These are phyloP conservation scores for Eudasyphora cyanicolor DNA, from an alignment of 2,888 invertebrate genomes.

Conservation along the genomic window DNA sequence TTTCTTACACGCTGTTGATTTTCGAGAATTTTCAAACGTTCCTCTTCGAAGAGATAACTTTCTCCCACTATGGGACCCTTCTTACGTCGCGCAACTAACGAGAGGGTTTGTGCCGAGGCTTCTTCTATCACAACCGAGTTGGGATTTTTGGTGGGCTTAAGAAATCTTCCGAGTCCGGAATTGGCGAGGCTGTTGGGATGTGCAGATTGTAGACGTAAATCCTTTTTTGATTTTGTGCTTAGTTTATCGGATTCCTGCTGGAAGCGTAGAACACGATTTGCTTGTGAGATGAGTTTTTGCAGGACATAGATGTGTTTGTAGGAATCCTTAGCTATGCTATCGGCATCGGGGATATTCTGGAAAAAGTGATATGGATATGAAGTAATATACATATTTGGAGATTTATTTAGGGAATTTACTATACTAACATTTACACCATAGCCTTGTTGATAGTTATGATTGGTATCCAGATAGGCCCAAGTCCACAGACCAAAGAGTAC, in stretches of 20 bases:
- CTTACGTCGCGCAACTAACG: slow-evolving; percentile 72
- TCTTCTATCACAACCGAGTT: slow-evolving; percentile 54
- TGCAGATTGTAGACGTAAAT: slow-evolving; percentile 17
- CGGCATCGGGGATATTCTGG: slow-evolving; percentile 47
- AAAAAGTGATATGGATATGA: background rate
- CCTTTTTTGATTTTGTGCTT: slow-evolving; percentile 47
- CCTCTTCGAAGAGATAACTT: slow-evolving; percentile 78
- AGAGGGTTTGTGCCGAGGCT: slow-evolving; percentile 63
- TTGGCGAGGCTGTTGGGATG: slow-evolving; percentile 54
- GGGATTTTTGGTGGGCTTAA: slow-evolving; percentile 72
- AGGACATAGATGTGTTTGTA: slow-evolving; percentile 77
- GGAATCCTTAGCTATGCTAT: slow-evolving; percentile 58
- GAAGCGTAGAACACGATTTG: slow-evolving; percentile 77
- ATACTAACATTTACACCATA: slow-evolving; percentile 58
- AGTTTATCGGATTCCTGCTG: slow-evolving; percentile 67
- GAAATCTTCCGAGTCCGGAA: slow-evolving; percentile 73
- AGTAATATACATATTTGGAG: background rate
- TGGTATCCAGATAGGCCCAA: slow-evolving; percentile 77
- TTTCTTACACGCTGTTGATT: slow-evolving; percentile 80
- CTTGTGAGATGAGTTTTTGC: slow-evolving; percentile 78
- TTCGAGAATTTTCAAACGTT: slow-evolving; percentile 78
- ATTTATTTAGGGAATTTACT: too few relatives aligned
- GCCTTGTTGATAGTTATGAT: slow-evolving; percentile 62
- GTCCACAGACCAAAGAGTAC: slow-evolving; percentile 78
- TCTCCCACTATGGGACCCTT: slow-evolving; percentile 74